Evolutionary conservation across 2,888 invertebrate species (phyloP).

Genomic region (Acrocyrtus sp.): DNA sequence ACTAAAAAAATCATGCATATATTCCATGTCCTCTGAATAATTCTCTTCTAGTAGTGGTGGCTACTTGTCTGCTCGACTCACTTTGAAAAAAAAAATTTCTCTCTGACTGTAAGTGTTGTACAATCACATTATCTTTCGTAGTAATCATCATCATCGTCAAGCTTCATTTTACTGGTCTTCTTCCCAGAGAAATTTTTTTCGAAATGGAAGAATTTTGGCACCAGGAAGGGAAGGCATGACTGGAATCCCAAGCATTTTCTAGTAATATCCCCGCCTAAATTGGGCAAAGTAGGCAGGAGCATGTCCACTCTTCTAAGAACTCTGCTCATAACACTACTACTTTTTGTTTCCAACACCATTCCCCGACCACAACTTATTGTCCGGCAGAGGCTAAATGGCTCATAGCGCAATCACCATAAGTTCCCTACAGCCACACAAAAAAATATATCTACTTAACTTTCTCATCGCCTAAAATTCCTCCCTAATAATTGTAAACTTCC

Average conservation of each 20-base stretch:
- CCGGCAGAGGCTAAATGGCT: not conserved
- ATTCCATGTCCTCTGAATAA: too few relatives aligned
- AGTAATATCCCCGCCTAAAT: conserved; percentile 1
- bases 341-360: not conserved
- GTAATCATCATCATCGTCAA: conserved; percentile 26
- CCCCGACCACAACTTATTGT: not conserved
- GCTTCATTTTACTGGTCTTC: conserved; percentile 22
- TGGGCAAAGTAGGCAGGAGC: not conserved
- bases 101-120: conserved; percentile 11
- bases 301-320: too few relatives aligned
- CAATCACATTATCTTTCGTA: too few relatives aligned
- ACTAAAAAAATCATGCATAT: too few relatives aligned
- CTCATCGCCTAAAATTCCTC: too few relatives aligned
- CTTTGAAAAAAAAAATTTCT: too few relatives aligned
- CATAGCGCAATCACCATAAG: not conserved
- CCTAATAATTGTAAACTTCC: too few relatives aligned
- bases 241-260: conserved; percentile 30
- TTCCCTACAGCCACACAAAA: too few relatives aligned
- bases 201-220: conserved; percentile 44
- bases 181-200: not conserved
- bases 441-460: too few relatives aligned
- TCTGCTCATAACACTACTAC: too few relatives aligned
- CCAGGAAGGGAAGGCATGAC: conserved; percentile 32
- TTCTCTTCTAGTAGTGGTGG: too few relatives aligned
- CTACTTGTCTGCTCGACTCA: too few relatives aligned